Conservation (phyloP, 2,888 invertebrate genomes). For the Habroteleia sp. region DNA sequence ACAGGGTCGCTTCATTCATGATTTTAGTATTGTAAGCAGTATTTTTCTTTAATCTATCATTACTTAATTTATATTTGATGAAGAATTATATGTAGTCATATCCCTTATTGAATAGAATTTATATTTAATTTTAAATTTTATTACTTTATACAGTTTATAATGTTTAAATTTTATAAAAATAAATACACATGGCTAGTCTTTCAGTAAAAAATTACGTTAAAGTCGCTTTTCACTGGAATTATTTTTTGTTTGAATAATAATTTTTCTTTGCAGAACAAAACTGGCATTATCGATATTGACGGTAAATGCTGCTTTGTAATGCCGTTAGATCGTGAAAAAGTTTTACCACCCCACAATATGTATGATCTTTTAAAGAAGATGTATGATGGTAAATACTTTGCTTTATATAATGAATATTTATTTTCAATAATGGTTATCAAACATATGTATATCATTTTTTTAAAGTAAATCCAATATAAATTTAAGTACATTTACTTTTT, state of each 20-base stretch:
- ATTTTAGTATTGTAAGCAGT: conserved; percentile 88
- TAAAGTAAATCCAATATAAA: no score
- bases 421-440: no score
- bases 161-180: no score
- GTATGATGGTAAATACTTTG: conserved; percentile 86
- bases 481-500: not conserved
- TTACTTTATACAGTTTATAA: no score
- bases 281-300: conserved; percentile 90
- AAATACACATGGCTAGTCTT: no score
- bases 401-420: no score
- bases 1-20: conserved; percentile 93
- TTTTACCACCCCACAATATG: conserved; percentile 90
- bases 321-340: conserved; percentile 90
- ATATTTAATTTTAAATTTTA: no score
- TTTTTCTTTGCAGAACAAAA: conserved; percentile 83
- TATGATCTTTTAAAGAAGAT: conserved; percentile 91
- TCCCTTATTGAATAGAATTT: no score
- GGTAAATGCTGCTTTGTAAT: conserved; percentile 93
- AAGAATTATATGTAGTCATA: no score
- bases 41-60: not conserved
- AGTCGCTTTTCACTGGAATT: no score
- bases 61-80: not conserved
- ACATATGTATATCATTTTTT: no score
- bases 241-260: not conserved
- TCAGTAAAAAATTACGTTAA: no score